These are phyloP conservation scores for Leucophora obtusa DNA, from an alignment of 2,888 invertebrate species.

Conservation along the genomic window DNA sequence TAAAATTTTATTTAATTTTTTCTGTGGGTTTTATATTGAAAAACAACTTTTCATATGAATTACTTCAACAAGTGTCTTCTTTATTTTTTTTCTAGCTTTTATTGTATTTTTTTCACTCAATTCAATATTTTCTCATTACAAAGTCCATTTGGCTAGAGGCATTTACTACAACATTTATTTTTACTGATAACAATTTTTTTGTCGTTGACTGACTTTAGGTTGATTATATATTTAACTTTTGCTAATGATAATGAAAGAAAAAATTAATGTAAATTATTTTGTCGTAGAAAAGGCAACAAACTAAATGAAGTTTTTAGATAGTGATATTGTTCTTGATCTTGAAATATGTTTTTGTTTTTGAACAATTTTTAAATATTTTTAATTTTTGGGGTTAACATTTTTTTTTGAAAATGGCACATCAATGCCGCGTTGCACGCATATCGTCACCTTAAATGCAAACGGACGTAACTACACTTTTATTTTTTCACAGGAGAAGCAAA, in stretches of 20 bases:
- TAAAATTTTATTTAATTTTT: slow-evolving; percentile 20
- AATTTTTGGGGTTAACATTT: no score
- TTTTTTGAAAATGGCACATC: no score
- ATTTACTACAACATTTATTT: slow-evolving; percentile 20
- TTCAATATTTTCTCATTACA: slow-evolving; percentile 49
- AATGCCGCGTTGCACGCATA: no score
- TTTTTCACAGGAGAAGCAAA: no score
- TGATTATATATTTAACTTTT: slow-evolving; percentile 27
- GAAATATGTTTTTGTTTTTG: no score
- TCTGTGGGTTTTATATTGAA: slow-evolving; percentile 4
- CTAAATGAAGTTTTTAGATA: neutral
- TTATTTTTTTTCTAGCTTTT: slow-evolving; percentile 21
- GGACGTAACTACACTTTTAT: no score
- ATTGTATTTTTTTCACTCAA: slow-evolving; percentile 17
- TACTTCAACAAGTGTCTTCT: slow-evolving; percentile 50
- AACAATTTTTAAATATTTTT: no score
- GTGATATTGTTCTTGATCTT: no score
- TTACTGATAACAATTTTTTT: slow-evolving; percentile 47
- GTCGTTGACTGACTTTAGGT: slow-evolving; percentile 13
- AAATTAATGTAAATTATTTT: slow-evolving; percentile 6
- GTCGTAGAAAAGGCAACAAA: neutral
- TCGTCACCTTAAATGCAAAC: no score
- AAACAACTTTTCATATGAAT: slow-evolving; percentile 30
- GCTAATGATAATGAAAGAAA: slow-evolving; percentile 27
- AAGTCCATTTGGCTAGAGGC: slow-evolving; percentile 51